Evolutionary conservation across 2,113 vertebrate genomes (phyloP), one percentile per base, ranked within the genome.

Genomic region (Lepus americanus): DNA sequence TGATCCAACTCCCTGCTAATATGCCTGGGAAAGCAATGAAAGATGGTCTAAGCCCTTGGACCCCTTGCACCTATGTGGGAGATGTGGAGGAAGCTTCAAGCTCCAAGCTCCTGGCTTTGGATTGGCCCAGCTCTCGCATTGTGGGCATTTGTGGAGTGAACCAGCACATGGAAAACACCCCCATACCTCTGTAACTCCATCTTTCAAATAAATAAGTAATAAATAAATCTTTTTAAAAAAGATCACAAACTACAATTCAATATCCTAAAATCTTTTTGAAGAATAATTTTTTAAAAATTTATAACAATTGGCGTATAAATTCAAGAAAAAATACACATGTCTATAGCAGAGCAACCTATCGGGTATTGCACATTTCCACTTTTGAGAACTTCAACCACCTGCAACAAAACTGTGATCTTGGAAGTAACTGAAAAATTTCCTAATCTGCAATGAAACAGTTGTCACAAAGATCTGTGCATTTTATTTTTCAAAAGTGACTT

Each of bases 401-500:
- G 31, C 17, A 86, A 93, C 13, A 81, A 74, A 86, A 36, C 6
- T 93, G 29, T 90, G 49, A 91, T 74, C 27, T 74, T 87, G 23
- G 59, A 76, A 90, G 59, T 81, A 90, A 90, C 0, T 81, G 49
- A 95, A 86, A 89, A 93, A 86, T 33, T 1, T 31, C 44, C 61
- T 63, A 53, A 23, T 51, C 31, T 92, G 25, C 17, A 69, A 44
- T 64, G 19, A 90, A 90, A 81, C 0, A 89, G 22, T 36, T n/a
- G 11, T 53, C 36, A 64, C 22, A 73, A 72, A 84, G 6, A 39
- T 36, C 7, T 44, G 59, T 27, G 31, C 19, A 61, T 4, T 73
- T 92, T 11, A 74, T 69, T 93, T 92, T 90, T 53, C 22, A 90
- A 66, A 67, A 90, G n/a, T 90, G 12, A 36, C 16, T 33, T 90